Percentiles rank a stretch among this genome's conserved stretches.
phyloP scores from a whole-genome alignment of 2,113 vertebrate species.

The Oreochromis tanganicae region DNA sequence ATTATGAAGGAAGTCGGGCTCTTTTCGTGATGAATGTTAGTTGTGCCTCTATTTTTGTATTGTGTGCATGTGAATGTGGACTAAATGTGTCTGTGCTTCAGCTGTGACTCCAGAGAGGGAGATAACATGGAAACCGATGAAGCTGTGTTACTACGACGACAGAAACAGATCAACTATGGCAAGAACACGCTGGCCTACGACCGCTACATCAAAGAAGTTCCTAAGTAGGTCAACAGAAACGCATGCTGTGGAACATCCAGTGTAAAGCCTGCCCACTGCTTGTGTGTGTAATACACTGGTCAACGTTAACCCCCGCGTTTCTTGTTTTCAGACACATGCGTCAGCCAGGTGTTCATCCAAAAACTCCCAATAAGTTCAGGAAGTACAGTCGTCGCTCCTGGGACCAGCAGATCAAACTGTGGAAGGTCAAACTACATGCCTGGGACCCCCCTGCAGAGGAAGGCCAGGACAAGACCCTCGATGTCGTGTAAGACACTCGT shows the following conservation, averaged over 20 bases:
- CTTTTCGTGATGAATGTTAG: neutral
- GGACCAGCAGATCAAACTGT: conserved; percentile 97
- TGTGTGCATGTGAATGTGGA: neutral
- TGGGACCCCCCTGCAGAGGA: conserved; percentile 87
- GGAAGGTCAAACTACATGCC: conserved; percentile 90
- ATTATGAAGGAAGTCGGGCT: neutral
- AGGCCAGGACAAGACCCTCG: conserved; percentile 71
- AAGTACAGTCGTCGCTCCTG: conserved; percentile 97
- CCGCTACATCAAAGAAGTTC: conserved; percentile 86
- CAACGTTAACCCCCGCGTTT: neutral
- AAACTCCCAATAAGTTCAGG: conserved; percentile 95
- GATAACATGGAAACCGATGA: conserved; percentile 90
- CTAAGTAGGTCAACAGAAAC: conserved; percentile 73
- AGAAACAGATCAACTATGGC: conserved; percentile 97
- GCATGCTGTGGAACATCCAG: neutral
- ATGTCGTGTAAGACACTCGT: conserved; percentile 75
- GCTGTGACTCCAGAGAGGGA: conserved; percentile 87
- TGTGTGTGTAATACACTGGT: neutral
- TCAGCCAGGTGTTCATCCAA: conserved; percentile 86
- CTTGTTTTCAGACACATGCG: conserved; percentile 77
- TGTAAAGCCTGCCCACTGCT: neutral
- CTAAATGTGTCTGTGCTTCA: conserved; percentile 25
- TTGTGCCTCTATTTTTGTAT: neutral
- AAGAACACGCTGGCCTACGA: conserved; percentile 96
- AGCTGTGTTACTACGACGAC: conserved; percentile 83